These are phyloP conservation scores for Enoplosus armatus DNA, from an alignment of 2,797 vertebrate species.

Conservation along the genomic window DNA sequence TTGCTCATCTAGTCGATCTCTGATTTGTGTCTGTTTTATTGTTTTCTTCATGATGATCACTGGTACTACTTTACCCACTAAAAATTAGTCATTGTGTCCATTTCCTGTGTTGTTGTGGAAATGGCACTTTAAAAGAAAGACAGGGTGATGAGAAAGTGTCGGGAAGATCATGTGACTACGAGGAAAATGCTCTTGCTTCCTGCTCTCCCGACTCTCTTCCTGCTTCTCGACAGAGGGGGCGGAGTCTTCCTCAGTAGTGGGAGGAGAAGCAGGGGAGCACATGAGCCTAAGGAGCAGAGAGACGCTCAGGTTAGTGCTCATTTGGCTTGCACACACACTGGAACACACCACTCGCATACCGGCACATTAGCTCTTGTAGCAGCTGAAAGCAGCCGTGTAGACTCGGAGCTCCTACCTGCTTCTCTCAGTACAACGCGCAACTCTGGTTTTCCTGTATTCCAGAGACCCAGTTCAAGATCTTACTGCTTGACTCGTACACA, in stretches of 20 bases:
- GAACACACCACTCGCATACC: constrained; percentile 2
- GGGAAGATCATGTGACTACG: constrained; percentile 35
- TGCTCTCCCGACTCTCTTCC: constrained; percentile 60
- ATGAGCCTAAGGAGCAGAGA: constrained; percentile 39
- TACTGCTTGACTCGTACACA: background rate
- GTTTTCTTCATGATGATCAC: background rate
- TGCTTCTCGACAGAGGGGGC: constrained; percentile 51
- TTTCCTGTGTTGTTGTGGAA: constrained; percentile 10
- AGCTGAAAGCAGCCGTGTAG: constrained; percentile 11
- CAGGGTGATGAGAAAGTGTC: constrained; percentile 26
- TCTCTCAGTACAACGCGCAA: background rate
- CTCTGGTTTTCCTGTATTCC: background rate
- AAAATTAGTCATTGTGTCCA: background rate
- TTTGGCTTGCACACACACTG: constrained; percentile 31
- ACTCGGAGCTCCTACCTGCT: constrained; percentile 2
- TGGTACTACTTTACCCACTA: background rate
- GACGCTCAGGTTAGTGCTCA: constrained; percentile 66
- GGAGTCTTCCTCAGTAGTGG: constrained; percentile 55
- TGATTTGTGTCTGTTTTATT: background rate
- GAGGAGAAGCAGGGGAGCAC: constrained; percentile 46
- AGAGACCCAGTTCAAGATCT: background rate
- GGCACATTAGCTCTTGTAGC: background rate
- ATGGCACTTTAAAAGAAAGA: background rate
- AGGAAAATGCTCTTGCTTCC: constrained; percentile 65
- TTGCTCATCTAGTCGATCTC: too few species aligned